phyloP scores from a whole-genome alignment of 2,797 vertebrate genomes.

The Arctocebus calabarensis region DNA sequence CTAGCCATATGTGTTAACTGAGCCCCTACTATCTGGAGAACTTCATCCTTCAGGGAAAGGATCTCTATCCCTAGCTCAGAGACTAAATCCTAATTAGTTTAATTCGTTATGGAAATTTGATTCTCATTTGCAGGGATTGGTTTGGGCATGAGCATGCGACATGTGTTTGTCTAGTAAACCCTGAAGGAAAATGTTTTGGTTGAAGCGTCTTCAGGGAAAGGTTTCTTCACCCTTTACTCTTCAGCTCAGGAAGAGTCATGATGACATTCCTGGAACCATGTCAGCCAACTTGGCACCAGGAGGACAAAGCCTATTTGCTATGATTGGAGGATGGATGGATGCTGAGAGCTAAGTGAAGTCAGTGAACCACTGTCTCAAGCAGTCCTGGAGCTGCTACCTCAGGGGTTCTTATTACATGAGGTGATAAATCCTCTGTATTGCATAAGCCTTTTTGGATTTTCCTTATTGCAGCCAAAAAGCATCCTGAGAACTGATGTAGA shows the following conservation, averaged over 20 bases:
- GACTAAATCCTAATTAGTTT: not conserved
- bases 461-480: not conserved
- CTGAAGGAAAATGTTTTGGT: not conserved
- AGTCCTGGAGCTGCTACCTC: not conserved
- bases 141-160: not conserved
- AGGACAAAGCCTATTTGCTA: not conserved
- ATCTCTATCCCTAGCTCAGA: not conserved
- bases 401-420: not conserved
- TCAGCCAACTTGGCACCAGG: not conserved
- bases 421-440: constrained; percentile 1
- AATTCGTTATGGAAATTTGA: not conserved
- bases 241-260: not conserved
- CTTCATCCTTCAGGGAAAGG: not conserved
- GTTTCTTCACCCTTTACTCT: not conserved
- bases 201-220: not conserved
- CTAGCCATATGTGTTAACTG: not conserved
- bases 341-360: not conserved
- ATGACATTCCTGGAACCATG: not conserved
- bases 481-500: constrained; percentile 31
- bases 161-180: not conserved
- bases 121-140: not conserved
- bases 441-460: not conserved
- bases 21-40: not conserved
- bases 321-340: not conserved
- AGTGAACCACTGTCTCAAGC: not conserved